phyloP scores from a whole-genome alignment of 53 echinoderm and acorn worm genomes.

The Zoroaster sp. region DNA sequence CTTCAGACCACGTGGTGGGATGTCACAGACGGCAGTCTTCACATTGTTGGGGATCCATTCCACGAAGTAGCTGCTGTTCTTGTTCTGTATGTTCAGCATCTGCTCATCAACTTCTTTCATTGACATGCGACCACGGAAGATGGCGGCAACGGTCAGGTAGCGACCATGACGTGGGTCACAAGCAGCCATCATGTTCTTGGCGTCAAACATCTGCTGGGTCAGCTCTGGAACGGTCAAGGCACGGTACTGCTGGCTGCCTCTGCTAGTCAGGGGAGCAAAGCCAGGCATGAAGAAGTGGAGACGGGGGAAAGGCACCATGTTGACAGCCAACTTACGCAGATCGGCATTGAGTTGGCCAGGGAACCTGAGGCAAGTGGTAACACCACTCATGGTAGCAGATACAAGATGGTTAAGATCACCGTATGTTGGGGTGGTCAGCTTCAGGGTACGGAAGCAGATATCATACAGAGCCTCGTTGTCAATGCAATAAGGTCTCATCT shows the following conservation, averaged over 20 bases:
- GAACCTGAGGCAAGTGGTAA: slow-evolving; percentile 97
- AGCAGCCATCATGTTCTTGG: slow-evolving; percentile 99
- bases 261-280: slow-evolving; percentile 95
- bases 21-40: slow-evolving; percentile 92
- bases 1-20: slow-evolving; percentile 86
- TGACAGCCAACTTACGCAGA: slow-evolving; percentile 95
- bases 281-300: slow-evolving; percentile 99
- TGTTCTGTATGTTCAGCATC: slow-evolving; percentile 98
- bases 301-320: slow-evolving; percentile 99
- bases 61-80: slow-evolving; percentile 99
- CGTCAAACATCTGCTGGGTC: slow-evolving; percentile 98
- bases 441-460: slow-evolving; percentile 97
- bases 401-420: slow-evolving; percentile 99
- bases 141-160: slow-evolving; percentile 90
- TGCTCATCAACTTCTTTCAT: slow-evolving; percentile 99
- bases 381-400: slow-evolving; percentile 98
- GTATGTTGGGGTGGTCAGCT: slow-evolving; percentile 96
- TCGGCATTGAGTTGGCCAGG: slow-evolving; percentile 99
- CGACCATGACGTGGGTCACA: slow-evolving; percentile 96
- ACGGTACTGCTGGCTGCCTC: slow-evolving; percentile 94
- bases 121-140: slow-evolving; percentile 99
- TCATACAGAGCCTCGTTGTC: slow-evolving; percentile 98
- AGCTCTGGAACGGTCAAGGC: slow-evolving; percentile 93
- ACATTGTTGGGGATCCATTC: slow-evolving; percentile 99
- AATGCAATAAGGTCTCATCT: slow-evolving; percentile 93